Evolutionary conservation across 2,888 invertebrate species (phyloP), one percentile per base, ranked within the genome.

Genomic region (Lottia scabra): DNA sequence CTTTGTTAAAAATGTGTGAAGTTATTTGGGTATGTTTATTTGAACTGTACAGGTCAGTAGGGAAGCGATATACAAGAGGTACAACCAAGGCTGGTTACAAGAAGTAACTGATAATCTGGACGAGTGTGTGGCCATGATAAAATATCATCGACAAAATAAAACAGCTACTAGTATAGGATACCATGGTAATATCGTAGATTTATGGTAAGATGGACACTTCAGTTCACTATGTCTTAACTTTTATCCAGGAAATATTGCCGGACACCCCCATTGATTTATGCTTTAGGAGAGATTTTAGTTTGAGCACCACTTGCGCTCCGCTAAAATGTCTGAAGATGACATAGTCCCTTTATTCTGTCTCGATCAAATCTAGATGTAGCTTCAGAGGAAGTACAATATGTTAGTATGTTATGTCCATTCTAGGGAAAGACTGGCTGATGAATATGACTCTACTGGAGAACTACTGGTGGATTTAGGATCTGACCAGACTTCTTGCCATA

Each of bases 401-500:
- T n/a, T n/a, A n/a, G n/a, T n/a, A n/a, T n/a, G n/a, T 38, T 38
- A 5, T 38, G 5, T 38, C 8, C 10, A 26, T 66, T 75, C 65
- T 71, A 91, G 92, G 92, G 92, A 92, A 81, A 82, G 90, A 63
- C 81, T 93, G 62, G 91, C 89, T 13, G 82, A 86, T 16, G 91
- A 92, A 73, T 90, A 89, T 76, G 87, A 91, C 62, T 80, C 78
- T 19, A 91, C 91, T 2, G 91, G 91, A 10, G 92, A 92, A 64
- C 80, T 91, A n/a, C 83, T 93, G 43, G 92, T 90, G 0, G 92
- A 93, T 63, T 85, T 93, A 19, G 93, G 92, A 0, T 92, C 92
- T 1, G 93, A 93, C 83, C 93, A 93, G 85, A 93, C 93, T 0
- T 92, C 92, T 0, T 91, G 92, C 68, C 93, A 93, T 83, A 92